Evolutionary conservation across 2,888 invertebrate species (phyloP).

Genomic region (Eristalinus aeneus): DNA sequence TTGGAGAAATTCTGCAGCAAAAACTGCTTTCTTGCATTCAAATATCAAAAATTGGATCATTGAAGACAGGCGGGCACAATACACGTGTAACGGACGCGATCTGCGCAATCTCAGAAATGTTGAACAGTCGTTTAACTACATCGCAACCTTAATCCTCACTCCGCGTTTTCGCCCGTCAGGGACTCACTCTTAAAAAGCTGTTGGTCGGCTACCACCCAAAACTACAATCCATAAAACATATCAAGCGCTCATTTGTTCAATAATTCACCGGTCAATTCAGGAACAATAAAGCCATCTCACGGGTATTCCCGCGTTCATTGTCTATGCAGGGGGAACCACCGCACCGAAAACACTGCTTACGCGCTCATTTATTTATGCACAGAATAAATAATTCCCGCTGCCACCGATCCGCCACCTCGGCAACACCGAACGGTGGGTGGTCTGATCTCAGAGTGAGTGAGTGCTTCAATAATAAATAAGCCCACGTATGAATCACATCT

Average conservation of each 20-base stretch:
- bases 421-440: neutral
- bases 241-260: conserved; percentile 29
- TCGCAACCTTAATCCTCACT: too few species aligned
- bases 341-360: conserved; percentile 31
- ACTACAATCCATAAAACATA: conserved; percentile 23
- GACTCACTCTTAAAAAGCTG: neutral
- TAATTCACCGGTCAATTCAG: conserved; percentile 47
- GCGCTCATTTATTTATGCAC: conserved; percentile 46
- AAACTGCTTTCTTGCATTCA: too few species aligned
- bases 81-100: too few species aligned
- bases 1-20: too few species aligned
- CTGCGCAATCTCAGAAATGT: too few species aligned
- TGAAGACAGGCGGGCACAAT: too few species aligned
- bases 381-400: conserved; percentile 42
- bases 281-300: conserved; percentile 41
- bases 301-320: conserved; percentile 14
- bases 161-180: neutral
- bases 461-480: conserved; percentile 61
- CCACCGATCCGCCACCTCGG: neutral
- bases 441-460: conserved; percentile 16
- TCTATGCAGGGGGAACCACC: conserved; percentile 10
- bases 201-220: neutral
- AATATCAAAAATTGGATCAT: too few species aligned
- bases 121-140: too few species aligned
- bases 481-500: conserved; percentile 57